Evolutionary conservation across 2,113 vertebrate species (phyloP).

Genomic region (Oplegnathus fasciatus): DNA sequence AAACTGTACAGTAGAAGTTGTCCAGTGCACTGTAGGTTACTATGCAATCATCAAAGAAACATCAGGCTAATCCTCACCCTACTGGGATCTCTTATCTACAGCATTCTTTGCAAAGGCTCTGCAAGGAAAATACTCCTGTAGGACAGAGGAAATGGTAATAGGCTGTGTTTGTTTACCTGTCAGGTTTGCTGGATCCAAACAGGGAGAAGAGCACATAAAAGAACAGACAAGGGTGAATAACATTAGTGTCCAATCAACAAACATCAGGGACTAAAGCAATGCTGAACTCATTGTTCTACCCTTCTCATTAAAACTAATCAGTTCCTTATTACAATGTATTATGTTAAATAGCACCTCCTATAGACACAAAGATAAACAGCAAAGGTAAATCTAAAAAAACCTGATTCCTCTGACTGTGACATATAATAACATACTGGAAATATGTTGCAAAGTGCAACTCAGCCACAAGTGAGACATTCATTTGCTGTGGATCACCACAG

Average conservation of each 20-base stretch:
- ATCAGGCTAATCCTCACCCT: conserved; percentile 53
- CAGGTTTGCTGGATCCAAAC: conserved; percentile 93
- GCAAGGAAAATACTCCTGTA: conserved; percentile 40
- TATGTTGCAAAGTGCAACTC: conserved; percentile 1
- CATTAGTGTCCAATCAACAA: conserved; percentile 70
- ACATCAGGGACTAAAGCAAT: conserved; percentile 47
- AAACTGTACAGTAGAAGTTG: neutral
- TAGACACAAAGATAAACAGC: conserved; percentile 1
- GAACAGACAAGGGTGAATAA: conserved; percentile 72
- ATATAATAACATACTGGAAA: conserved; percentile 28
- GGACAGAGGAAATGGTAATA: conserved; percentile 60
- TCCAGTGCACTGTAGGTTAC: conserved; percentile 5
- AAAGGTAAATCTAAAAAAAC: conserved; percentile 17
- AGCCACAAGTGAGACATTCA: conserved; percentile 40
- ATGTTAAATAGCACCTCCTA: conserved; percentile 29
- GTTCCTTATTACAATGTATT: neutral
- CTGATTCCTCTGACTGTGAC: conserved; percentile 2
- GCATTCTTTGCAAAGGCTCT: conserved; percentile 39
- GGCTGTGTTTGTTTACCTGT: conserved; percentile 91
- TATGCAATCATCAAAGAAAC: conserved; percentile 44
- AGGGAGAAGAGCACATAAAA: conserved; percentile 79
- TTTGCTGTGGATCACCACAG: conserved; percentile 28
- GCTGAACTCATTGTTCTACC: conserved; percentile 41
- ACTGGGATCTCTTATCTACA: conserved; percentile 40
- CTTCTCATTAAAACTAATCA: conserved; percentile 22